Percentiles rank a stretch among this genome's conserved stretches.
Evolutionary conservation across 2,888 invertebrate genomes (phyloP).

Genomic region (Empis livida): DNA sequence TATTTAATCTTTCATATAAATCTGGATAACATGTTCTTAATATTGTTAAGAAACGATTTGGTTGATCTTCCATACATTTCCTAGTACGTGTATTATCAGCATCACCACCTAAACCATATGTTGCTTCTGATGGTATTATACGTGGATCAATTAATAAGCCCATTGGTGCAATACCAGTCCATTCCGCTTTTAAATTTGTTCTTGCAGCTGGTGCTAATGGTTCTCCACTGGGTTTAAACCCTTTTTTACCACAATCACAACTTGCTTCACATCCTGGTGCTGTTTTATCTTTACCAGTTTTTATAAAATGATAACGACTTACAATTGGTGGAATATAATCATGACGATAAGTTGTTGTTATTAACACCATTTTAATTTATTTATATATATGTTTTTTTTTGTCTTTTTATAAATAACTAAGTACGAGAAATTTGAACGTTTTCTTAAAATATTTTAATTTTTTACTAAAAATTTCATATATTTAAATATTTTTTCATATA

Average conservation of each 20-base stretch:
- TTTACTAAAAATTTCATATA: too few relatives aligned
- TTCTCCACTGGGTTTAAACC: background rate
- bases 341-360: constrained; percentile 31
- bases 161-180: constrained; percentile 32
- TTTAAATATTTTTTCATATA: too few relatives aligned
- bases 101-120: constrained; percentile 15
- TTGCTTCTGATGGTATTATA: constrained; percentile 23
- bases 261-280: constrained; percentile 8
- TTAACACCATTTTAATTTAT: background rate
- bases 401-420: too few relatives aligned
- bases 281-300: constrained; percentile 12
- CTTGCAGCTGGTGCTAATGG: background rate
- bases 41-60: constrained; percentile 30
- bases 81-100: background rate
- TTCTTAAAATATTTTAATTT: too few relatives aligned
- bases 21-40: constrained; percentile 39
- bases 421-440: too few relatives aligned
- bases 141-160: constrained; percentile 27
- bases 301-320: constrained; percentile 24
- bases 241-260: constrained; percentile 7
- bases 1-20: constrained; percentile 41
- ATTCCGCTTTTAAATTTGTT: constrained; percentile 17
- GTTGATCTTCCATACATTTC: constrained; percentile 23
- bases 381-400: too few relatives aligned
- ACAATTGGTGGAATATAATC: constrained; percentile 26